Evolutionary conservation across 2,113 vertebrate species (phyloP).

Genomic region (Sterrhoptilus dennistouni): DNA sequence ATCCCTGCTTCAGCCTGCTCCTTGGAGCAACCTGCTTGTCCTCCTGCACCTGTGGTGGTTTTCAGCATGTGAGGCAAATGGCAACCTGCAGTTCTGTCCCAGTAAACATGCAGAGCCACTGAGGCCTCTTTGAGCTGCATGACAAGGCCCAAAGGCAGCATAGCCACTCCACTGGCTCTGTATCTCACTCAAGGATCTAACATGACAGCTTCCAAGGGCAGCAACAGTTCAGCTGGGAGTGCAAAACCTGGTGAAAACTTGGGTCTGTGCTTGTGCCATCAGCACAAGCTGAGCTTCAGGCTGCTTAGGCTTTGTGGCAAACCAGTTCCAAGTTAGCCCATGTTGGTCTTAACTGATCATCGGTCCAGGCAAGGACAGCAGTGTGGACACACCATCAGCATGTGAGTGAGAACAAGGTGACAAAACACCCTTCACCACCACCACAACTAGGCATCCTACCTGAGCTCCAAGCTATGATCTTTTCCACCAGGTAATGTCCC

Average conservation of each 20-base stretch:
- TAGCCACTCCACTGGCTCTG: not conserved
- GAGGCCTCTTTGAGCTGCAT: not conserved
- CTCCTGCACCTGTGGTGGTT: not conserved
- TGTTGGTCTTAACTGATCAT: not conserved
- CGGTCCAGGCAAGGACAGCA: not conserved
- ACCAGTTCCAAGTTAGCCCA: not conserved
- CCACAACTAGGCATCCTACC: not conserved
- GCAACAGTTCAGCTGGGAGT: not conserved
- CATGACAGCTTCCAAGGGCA: not conserved
- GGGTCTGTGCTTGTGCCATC: fast-evolving
- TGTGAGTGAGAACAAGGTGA: not conserved
- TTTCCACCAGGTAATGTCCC: not conserved
- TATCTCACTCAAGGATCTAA: not conserved
- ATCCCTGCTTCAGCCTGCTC: not conserved
- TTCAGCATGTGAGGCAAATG: not conserved
- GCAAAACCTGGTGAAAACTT: not conserved
- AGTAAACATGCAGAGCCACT: not conserved
- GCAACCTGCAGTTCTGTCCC: not conserved
- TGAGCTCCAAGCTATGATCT: not conserved
- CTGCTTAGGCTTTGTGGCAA: not conserved
- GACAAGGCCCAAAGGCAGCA: not conserved
- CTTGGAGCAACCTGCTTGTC: not conserved
- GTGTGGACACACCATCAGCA: fast-evolving
- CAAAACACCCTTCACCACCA: not conserved
- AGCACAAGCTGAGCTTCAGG: not conserved